Conservation (phyloP, 2,113 vertebrate species). For the Hystrix cristata region DNA sequence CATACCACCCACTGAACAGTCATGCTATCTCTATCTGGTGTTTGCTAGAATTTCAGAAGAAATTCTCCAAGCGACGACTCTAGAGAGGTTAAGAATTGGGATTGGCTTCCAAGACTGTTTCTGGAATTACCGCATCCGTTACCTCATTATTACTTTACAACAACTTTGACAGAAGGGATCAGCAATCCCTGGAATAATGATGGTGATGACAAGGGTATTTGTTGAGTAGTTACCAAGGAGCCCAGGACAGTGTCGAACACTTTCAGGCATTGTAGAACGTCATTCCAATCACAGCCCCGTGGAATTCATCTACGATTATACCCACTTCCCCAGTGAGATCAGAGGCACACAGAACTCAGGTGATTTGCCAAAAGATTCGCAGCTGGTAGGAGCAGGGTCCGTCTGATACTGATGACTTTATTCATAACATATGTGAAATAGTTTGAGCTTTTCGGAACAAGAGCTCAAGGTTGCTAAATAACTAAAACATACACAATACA, state of each 20-base stretch:
- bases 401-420: constrained; percentile 21
- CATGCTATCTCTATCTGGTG: neutral
- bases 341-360: neutral
- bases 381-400: neutral
- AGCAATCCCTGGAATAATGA: neutral
- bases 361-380: neutral
- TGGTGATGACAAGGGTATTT: neutral
- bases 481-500: constrained; percentile 16
- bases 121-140: constrained; percentile 2
- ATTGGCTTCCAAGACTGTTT: constrained; percentile 28
- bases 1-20: constrained; percentile 11
- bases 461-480: constrained; percentile 49
- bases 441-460: constrained; percentile 69
- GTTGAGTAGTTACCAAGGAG: neutral
- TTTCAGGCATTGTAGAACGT: neutral
- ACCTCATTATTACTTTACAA: neutral
- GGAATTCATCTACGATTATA: neutral
- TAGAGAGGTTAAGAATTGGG: neutral
- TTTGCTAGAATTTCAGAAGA: constrained; percentile 64
- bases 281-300: neutral
- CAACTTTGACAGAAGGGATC: neutral
- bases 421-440: constrained; percentile 46
- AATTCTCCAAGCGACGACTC: neutral
- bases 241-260: neutral
- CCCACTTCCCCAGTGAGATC: neutral